Base-by-base conservation (phyloP, 2,888 invertebrate genomes). In the Schizotus pectinicornis region DNA sequence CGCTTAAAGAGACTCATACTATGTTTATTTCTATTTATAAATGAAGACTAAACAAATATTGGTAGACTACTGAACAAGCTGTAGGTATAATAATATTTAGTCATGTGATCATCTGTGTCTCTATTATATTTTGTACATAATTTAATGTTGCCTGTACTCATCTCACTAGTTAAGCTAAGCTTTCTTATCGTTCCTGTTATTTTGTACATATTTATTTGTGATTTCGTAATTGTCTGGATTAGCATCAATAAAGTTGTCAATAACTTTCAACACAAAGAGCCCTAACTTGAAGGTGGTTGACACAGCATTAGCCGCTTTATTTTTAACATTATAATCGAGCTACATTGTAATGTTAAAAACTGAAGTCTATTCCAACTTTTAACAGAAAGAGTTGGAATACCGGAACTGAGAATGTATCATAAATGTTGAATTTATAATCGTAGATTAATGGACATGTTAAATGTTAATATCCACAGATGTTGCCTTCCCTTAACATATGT, bases 201-300 rank as follows among this genome's bases (percentile, higher is more conserved):
- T 8, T 31, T 42, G 42, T 42, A 31, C 12, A 3, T 8, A 22
- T 30, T 42, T 42, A 7, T 42, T 42, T 31, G 14, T 42, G 12
- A 22, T 6, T 7, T 7, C 30, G 0, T 9, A 30, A 5, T 2
- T 51, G 9, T 37, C 38, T 39, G 8, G 9, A 54, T n/a, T 33
- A 54, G 22, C 22, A 31, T 14, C 30, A 30, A 31, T 42, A 42
- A 42, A 13, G 32, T 63, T 67, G 71, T 65, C 70, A 71, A 70
- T 67, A 61, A 71, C 73, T 76, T 75, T 73, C 72, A 71, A 73
- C 63, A 67, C 57, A 65, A 41, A 59, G 77, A 77, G 77, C 75
- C 77, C 77, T 73, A 69, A 67, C 68, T 75, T 74, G 71, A 69
- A 74, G 74, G 73, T 70, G 65, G 64, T 72, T 71, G 68, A 66